Conservation (phyloP, 1,140 invertebrate species). For the Drosophila repleta region DNA sequence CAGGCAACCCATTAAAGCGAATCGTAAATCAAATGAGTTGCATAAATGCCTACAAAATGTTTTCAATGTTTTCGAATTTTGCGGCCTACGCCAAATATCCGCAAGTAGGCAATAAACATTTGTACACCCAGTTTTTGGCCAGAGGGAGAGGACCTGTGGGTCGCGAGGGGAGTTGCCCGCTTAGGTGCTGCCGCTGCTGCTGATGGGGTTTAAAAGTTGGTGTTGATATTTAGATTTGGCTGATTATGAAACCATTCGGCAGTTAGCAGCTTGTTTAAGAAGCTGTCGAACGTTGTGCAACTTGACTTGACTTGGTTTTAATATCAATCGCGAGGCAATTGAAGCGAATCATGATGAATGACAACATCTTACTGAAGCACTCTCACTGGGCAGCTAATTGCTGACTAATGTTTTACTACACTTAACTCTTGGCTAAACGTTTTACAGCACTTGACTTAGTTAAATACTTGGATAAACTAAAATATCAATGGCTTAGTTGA, state of each 20-base stretch:
- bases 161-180: background rate
- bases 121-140: constrained; percentile 40
- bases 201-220: background rate
- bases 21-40: constrained; percentile 79
- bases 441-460: too few species aligned
- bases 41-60: constrained; percentile 78
- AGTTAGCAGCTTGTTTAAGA: background rate
- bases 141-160: background rate
- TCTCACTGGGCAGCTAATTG: too few species aligned
- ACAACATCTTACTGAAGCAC: background rate
- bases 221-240: constrained; percentile 16
- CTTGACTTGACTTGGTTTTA: background rate
- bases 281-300: background rate
- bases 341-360: too few species aligned
- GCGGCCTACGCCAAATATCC: constrained; percentile 48
- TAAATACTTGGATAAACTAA: too few species aligned
- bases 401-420: too few species aligned
- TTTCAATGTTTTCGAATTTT: constrained; percentile 75
- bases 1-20: constrained; percentile 55
- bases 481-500: too few species aligned
- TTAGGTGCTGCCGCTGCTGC: too few species aligned
- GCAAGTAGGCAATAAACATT: constrained; percentile 64
- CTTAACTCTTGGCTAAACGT: too few species aligned
- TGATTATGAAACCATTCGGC: constrained; percentile 29
- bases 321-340: background rate